Conservation (phyloP, 2,797 vertebrate genomes). For the Muscicapa striata region DNA sequence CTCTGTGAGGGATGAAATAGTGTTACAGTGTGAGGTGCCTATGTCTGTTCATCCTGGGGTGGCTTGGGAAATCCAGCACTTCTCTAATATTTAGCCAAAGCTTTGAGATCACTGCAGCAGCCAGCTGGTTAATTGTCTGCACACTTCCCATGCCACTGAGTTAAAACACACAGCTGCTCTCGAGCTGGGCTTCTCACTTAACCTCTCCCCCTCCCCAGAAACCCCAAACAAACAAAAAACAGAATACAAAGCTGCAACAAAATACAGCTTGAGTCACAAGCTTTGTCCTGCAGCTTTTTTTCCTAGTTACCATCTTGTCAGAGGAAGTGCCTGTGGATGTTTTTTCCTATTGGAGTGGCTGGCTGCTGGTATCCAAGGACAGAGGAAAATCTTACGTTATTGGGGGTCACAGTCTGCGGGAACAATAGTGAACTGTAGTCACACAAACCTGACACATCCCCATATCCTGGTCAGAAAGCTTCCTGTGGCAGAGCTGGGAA, state of each 20-base stretch:
- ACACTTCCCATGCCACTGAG: neutral
- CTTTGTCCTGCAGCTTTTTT: slow-evolving; percentile 19
- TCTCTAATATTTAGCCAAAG: neutral
- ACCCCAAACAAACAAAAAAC: neutral
- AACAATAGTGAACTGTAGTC: slow-evolving; percentile 51
- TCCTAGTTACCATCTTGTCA: slow-evolving; percentile 35
- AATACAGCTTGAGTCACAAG: neutral
- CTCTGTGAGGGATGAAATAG: neutral
- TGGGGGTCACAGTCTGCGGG: slow-evolving; percentile 21
- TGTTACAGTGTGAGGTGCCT: neutral
- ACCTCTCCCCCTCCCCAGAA: neutral
- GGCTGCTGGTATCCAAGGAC: slow-evolving; percentile 63
- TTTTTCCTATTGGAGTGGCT: slow-evolving; percentile 69
- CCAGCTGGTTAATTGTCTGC: neutral
- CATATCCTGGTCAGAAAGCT: slow-evolving; percentile 4
- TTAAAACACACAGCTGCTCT: neutral
- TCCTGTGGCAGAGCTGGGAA: slow-evolving; percentile 37
- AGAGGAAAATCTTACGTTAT: slow-evolving; percentile 59
- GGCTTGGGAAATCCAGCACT: neutral
- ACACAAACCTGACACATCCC: slow-evolving; percentile 28
- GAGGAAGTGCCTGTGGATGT: slow-evolving; percentile 67
- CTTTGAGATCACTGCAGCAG: neutral
- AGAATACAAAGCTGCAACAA: neutral
- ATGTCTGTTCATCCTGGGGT: neutral
- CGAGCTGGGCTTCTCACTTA: neutral